These are phyloP conservation scores for Scelioninae gen. 1 DNA, from an alignment of 2,888 invertebrate species.

Conservation along the genomic window DNA sequence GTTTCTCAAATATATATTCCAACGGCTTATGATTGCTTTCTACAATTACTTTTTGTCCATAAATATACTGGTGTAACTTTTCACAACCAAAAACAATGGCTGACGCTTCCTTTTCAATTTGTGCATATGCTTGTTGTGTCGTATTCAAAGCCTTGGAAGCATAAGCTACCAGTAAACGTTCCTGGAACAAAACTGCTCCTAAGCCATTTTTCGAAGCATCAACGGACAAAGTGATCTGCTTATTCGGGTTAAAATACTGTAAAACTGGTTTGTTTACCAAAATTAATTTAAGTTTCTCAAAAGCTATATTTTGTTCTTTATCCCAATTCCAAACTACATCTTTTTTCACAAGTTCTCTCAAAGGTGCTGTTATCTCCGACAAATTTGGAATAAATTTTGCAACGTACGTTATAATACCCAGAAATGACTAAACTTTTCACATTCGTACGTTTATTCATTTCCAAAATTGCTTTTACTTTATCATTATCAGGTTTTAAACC, in stretches of 20 bases:
- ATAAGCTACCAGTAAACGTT: constrained; percentile 76
- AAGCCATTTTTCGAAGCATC: constrained; percentile 56
- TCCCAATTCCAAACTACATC: background rate
- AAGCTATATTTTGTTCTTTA: background rate
- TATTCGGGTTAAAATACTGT: constrained; percentile 53
- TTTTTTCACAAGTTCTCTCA: background rate
- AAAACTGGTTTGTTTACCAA: constrained; percentile 43
- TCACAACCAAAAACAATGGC: constrained; percentile 66
- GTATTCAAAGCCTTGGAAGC: constrained; percentile 60
- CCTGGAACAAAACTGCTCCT: constrained; percentile 72
- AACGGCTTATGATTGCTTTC: constrained; percentile 58
- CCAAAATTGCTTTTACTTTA: constrained; percentile 46
- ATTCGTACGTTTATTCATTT: constrained; percentile 37
- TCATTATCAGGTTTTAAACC: constrained; percentile 25
- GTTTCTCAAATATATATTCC: constrained; percentile 74
- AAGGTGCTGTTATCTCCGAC: background rate
- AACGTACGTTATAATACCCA: background rate
- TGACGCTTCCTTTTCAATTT: constrained; percentile 70
- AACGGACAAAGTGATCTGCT: constrained; percentile 21
- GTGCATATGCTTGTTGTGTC: constrained; percentile 58
- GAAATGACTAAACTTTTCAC: background rate
- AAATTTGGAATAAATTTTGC: constrained; percentile 3
- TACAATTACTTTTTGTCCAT: constrained; percentile 46
- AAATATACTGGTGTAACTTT: constrained; percentile 68
- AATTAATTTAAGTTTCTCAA: background rate